Base-by-base conservation (phyloP, 2,113 vertebrate genomes). In the Apteryx mantelli region DNA sequence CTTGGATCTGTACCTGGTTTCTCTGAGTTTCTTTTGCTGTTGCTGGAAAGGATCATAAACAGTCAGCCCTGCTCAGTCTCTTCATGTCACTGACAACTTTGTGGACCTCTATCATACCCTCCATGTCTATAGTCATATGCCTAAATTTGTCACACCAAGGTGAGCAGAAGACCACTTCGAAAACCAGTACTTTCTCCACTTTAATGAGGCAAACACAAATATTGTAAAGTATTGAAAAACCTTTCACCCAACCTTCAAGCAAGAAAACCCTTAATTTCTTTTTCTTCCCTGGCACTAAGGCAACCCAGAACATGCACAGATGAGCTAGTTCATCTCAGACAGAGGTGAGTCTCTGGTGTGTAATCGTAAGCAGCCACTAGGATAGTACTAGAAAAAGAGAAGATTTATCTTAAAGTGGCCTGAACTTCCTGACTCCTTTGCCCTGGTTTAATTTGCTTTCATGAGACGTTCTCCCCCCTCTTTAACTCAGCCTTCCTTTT, bases 151-250 rank as follows among this genome's bases (percentile, higher is more conserved):
- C 44, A 66, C 14, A 74, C 4, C 7, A 83, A 91, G 44, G 46
- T 25, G 38, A 44, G 5, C 42, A 36, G 73, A 34, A 77, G 77
- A 66, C 30, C 66, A 1, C 56, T 69, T 44, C 73, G 40, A 71
- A 79, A 38, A 64, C 11, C 48, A 66, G 76, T 63, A 90, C 44
- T 32, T 26, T 7, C 28, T 75, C 77, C 55, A 20, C 28, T 61
- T 87, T 70, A 81, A 89, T 87, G 69, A 96, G 44, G 22, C 63
- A 91, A 65, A 60, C 80, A 78, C 60, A 84, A 94, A 93, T 74
- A 71, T 44, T 56, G 19, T 44, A 25, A 58, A 53, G 16, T 42
- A 22, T 25, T 75, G 38, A 61, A 50, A 68, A 50, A 68, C 4
- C 28, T 58, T 52, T 70, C 52, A 44, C 16, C 11, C 58, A 18